Evolutionary conservation across 1,140 invertebrate genomes (phyloP), one percentile per base, ranked within the genome.

Genomic region (Paralvinella palmiformis): DNA sequence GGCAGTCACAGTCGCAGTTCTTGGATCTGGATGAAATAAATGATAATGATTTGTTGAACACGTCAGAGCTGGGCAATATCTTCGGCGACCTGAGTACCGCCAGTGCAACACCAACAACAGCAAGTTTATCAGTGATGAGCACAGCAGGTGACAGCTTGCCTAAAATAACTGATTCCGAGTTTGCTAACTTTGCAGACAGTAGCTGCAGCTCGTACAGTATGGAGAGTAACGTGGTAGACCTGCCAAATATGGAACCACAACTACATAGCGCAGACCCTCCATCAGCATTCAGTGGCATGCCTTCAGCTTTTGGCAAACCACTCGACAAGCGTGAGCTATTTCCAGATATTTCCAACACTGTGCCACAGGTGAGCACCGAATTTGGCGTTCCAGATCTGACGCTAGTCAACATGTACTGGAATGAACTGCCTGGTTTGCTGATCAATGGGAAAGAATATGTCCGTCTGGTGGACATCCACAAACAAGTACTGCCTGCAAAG

Each of bases 401-500:
- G 1, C 27, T 59, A 4, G 75, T 78, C 2, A 77, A 72, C 50
- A 72, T 78, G 71, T 78, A 69, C 65, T 79, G 76, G 74, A 80
- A 79, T 69, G 76, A 78, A 65, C 64, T 79, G 15, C 77, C 76
- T 17, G 76, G 76, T 17, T 75, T 80, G 27, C 73, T 78, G 70
- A 73, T 79, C 36, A 72, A 74, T 24, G 75, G 74, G 31, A 62
- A 71, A 36, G 74, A 76, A 48, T 76, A 70, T 69, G 71, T 79
- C 1, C 67, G 79, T 24, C 63, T 80, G 36, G 77, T 80, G 7
- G 79, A 80, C 59, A 79, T 80, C 60, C 76, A 79, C 65, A 77
- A 77, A 68, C 79, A 80, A 67, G 75, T 78, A 50, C 65, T 80
- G 52, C 79, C 79, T 33, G 77, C 79, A 24, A 80, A 80, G 68